Evolutionary conservation across 2,888 invertebrate genomes (phyloP).

Genomic region (Sericinus montela): DNA sequence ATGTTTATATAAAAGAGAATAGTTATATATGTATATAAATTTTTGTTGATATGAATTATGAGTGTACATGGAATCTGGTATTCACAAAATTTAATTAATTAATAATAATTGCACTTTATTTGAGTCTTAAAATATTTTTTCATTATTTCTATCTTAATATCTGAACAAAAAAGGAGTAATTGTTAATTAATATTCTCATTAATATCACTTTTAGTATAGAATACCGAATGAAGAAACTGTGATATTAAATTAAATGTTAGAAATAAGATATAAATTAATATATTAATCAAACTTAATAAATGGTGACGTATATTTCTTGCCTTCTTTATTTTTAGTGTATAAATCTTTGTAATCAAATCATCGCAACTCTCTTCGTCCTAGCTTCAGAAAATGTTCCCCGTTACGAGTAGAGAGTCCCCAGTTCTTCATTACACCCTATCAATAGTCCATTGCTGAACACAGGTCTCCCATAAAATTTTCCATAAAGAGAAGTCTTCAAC

Average conservation of each 20-base stretch:
- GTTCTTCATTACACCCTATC: no score
- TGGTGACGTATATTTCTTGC: conserved; percentile 38
- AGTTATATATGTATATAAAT: conserved; percentile 12
- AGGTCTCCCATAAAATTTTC: no score
- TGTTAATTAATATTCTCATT: conserved; percentile 4
- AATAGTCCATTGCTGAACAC: no score
- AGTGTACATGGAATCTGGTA: conserved; percentile 8
- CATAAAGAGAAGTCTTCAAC: no score
- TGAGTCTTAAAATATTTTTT: conserved; percentile 15
- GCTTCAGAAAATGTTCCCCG: no score
- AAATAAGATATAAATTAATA: conserved; percentile 48
- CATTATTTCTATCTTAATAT: conserved; percentile 6
- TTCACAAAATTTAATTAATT: conserved; percentile 12
- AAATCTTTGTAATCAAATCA: no score
- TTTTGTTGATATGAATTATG: conserved; percentile 4
- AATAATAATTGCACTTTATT: conserved; percentile 14
- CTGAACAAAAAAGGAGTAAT: background rate
- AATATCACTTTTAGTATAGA: conserved; percentile 27
- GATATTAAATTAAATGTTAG: conserved; percentile 70
- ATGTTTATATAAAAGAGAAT: conserved; percentile 15
- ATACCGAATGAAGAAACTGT: conserved; percentile 59
- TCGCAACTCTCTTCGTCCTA: no score
- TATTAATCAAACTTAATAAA: conserved; percentile 60
- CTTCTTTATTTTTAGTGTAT: conserved; percentile 14
- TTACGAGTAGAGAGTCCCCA: no score